These are phyloP conservation scores for Emydura subglobosa DNA, from an alignment of 2,113 vertebrate genomes.

Conservation along the genomic window DNA sequence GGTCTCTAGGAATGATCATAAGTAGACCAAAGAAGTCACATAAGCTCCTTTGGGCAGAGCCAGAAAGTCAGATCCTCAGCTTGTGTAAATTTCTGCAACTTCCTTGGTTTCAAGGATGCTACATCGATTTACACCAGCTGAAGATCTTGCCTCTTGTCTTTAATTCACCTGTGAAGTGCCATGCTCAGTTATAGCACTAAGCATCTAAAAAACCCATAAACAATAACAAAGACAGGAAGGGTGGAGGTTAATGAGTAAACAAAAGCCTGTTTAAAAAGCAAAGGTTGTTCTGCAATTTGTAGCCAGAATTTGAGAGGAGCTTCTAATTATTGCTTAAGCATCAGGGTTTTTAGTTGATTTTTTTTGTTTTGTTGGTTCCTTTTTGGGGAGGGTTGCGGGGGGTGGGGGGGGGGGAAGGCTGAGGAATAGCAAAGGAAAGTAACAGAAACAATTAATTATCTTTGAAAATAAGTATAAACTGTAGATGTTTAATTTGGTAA, in stretches of 20 bases:
- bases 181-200: background rate
- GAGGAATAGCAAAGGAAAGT: background rate
- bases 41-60: background rate
- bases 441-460: background rate
- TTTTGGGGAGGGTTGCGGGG: too few relatives aligned
- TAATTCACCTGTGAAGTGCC: background rate
- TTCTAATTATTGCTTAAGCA: too few relatives aligned
- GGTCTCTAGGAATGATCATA: too few relatives aligned
- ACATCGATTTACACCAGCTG: background rate
- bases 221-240: background rate
- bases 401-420: too few relatives aligned
- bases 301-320: too few relatives aligned
- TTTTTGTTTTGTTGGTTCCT: too few relatives aligned
- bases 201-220: background rate
- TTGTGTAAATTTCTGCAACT: background rate
- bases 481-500: constrained; percentile 9
- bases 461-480: background rate
- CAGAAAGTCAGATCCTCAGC: background rate
- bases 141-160: background rate
- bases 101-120: background rate
- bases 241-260: background rate
- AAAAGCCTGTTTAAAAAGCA: background rate
- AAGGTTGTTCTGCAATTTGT: too few relatives aligned
- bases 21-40: background rate
- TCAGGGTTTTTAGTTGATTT: too few relatives aligned